These are phyloP conservation scores for Hippopotamus amphibius DNA, from an alignment of 2,113 vertebrate genomes.

Conservation along the genomic window DNA sequence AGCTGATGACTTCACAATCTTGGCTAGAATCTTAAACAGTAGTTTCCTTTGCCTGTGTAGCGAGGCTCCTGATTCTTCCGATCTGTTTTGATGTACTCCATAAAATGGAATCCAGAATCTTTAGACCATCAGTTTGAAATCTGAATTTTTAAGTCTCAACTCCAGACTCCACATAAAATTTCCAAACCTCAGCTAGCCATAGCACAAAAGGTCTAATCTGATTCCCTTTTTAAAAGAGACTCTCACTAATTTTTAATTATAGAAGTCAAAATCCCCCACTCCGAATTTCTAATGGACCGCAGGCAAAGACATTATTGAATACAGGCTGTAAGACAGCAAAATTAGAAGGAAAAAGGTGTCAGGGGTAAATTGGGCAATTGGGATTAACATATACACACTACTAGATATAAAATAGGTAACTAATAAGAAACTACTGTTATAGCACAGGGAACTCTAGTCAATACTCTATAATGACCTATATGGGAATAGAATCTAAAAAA, in stretches of 20 bases:
- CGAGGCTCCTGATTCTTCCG: not conserved
- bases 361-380: not conserved
- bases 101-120: not conserved
- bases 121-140: not conserved
- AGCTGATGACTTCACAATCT: not conserved
- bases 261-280: not conserved
- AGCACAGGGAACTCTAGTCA: not conserved
- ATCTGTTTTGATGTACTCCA: not conserved
- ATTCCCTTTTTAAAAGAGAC: not conserved
- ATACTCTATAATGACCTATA: not conserved
- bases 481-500: not conserved
- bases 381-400: not conserved
- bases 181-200: not conserved
- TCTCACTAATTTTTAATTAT: not conserved
- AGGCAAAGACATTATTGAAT: not conserved
- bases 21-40: not conserved
- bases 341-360: not conserved
- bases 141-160: slow-evolving; percentile 24
- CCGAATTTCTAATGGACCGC: not conserved
- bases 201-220: not conserved
- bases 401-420: not conserved
- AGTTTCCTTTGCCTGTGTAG: not conserved
- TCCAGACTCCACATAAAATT: not conserved
- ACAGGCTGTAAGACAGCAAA: not conserved
- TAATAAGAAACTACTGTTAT: not conserved